A percentile compares a stretch with the other conserved stretches of the same genome.
Conservation (phyloP, 2,113 vertebrate genomes). For the Stomatorhinus ivindoensis region DNA sequence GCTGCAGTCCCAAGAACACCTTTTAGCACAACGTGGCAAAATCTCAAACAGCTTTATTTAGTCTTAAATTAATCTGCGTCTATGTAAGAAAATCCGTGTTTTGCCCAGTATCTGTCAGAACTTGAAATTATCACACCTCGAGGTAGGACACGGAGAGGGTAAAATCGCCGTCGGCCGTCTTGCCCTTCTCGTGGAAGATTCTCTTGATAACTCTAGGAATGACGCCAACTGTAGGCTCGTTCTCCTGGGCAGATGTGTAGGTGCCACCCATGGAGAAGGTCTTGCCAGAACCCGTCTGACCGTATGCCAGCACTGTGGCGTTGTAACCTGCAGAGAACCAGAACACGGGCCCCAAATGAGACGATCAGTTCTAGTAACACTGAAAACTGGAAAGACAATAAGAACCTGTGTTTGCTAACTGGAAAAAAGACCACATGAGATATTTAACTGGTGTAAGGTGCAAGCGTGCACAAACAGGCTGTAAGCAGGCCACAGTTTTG, state of each 20-base stretch:
- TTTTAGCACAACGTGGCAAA: background rate
- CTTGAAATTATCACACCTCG: constrained; percentile 63
- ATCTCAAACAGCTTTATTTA: background rate
- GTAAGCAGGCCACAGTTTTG: background rate
- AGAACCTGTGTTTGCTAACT: background rate
- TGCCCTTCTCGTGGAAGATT: constrained; percentile 75
- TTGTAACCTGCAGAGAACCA: constrained; percentile 72
- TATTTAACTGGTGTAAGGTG: background rate
- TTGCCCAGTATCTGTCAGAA: background rate
- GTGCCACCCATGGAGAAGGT: constrained; percentile 93
- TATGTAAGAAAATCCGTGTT: background rate
- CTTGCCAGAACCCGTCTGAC: constrained; percentile 92
- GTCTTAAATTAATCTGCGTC: background rate
- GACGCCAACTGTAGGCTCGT: constrained; percentile 76
- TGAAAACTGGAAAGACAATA: background rate
- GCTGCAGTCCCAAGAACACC: background rate
- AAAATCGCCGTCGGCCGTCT: constrained; percentile 67
- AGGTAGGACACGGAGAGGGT: constrained; percentile 78
- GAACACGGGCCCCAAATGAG: background rate
- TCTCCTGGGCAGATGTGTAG: constrained; percentile 78
- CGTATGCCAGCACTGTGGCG: constrained; percentile 88
- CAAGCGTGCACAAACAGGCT: background rate
- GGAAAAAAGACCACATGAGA: background rate
- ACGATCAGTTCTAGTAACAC: background rate
- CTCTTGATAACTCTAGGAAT: constrained; percentile 81